phyloP scores from a whole-genome alignment of 2,888 invertebrate genomes.

The Leptinotarsa peninsularis region DNA sequence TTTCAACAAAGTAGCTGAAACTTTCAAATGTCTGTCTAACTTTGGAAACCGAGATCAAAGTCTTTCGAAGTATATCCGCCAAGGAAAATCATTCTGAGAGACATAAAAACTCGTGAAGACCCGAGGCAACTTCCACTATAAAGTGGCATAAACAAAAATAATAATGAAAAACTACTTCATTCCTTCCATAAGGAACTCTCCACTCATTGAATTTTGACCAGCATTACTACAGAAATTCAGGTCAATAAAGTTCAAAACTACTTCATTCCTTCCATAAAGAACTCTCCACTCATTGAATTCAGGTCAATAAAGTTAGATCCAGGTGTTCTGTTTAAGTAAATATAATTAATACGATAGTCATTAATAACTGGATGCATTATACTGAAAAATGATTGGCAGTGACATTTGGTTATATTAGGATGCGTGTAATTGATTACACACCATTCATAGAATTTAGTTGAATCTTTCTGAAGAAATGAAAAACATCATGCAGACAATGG shows the following conservation, averaged over 20 bases:
- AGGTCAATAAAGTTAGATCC: background rate
- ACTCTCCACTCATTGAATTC: background rate
- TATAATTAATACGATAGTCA: no score
- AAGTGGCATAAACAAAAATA: background rate
- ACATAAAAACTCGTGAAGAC: background rate
- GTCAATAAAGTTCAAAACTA: background rate
- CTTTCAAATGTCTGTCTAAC: background rate
- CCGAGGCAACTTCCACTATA: background rate
- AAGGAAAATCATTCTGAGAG: background rate
- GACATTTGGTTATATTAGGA: no score
- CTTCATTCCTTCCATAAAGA: background rate
- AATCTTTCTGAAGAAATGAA: no score
- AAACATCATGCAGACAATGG: no score
- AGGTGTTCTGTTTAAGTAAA: no score
- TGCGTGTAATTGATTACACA: no score
- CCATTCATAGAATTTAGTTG: no score
- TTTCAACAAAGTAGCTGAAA: background rate
- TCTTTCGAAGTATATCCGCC: background rate
- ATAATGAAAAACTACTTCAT: background rate
- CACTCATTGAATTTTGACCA: background rate
- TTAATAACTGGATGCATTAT: no score
- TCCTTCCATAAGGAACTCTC: background rate
- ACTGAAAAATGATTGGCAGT: no score
- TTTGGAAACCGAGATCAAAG: background rate
- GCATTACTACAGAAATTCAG: background rate